Percentiles rank a stretch among this genome's conserved stretches.
Conservation (phyloP, 2,797 vertebrate species). For the Ptychobarbus kaznakovi region DNA sequence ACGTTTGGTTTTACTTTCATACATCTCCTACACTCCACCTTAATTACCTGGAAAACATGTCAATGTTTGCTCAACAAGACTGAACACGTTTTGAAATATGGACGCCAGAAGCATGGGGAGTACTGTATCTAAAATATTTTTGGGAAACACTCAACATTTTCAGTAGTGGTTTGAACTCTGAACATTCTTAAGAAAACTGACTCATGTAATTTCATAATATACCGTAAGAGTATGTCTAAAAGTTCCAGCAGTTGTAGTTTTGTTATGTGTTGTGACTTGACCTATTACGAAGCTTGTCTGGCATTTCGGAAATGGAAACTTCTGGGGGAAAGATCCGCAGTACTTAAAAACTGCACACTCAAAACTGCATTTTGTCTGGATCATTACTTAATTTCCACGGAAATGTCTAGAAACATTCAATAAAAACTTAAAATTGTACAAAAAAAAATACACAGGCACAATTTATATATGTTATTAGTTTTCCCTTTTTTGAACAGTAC, state of each 20-base stretch:
- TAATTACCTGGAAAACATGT: slow-evolving; percentile 45
- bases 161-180: not conserved
- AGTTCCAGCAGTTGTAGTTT: not conserved
- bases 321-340: not conserved
- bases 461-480: no score
- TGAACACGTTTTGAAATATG: slow-evolving; percentile 28
- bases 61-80: slow-evolving; percentile 61
- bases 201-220: not conserved
- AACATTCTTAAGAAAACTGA: not conserved
- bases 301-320: not conserved
- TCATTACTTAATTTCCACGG: no score
- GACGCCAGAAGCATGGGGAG: not conserved
- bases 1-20: not conserved
- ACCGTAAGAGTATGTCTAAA: not conserved
- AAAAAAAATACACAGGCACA: no score
- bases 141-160: not conserved
- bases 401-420: no score
- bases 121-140: not conserved
- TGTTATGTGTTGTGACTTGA: not conserved
- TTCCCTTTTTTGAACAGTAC: no score
- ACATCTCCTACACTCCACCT: slow-evolving; percentile 12
- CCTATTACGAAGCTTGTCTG: not conserved
- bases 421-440: no score
- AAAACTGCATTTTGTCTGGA: no score
- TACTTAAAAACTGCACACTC: not conserved